phyloP scores from a whole-genome alignment of 2,113 vertebrate species.

The Pycnonotus jocosus region DNA sequence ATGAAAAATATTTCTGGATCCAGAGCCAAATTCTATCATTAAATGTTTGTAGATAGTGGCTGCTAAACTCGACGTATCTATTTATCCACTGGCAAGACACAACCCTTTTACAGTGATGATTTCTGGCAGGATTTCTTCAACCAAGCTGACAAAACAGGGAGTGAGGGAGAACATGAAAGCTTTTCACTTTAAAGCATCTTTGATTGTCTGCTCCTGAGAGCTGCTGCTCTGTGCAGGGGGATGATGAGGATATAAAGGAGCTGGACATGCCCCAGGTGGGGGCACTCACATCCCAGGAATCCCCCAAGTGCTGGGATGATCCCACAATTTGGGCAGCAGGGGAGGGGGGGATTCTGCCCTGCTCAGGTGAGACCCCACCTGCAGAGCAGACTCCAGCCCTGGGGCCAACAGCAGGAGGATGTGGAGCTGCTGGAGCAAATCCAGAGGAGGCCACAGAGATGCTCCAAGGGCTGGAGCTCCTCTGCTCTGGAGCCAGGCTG shows the following conservation, averaged over 20 bases:
- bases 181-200: background rate
- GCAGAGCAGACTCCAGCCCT: background rate
- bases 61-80: background rate
- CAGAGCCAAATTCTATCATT: background rate
- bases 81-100: background rate
- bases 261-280: background rate
- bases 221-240: background rate
- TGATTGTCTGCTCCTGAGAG: background rate
- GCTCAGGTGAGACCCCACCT: background rate
- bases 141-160: background rate
- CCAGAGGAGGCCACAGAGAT: rapidly evolving
- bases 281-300: background rate
- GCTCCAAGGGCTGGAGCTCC: background rate
- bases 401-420: rapidly evolving
- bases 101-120: background rate
- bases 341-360: background rate
- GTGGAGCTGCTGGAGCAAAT: background rate
- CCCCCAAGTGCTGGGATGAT: background rate
- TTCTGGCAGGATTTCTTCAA: background rate
- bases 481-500: background rate
- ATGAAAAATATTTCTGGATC: background rate
- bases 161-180: background rate
- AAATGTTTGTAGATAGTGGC: background rate
- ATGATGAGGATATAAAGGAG: background rate
- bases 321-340: background rate